A percentile compares a stretch with the other conserved stretches of the same genome.
Evolutionary conservation across 2,797 vertebrate genomes (phyloP).

Genomic region (Sebastes hopkinsi): DNA sequence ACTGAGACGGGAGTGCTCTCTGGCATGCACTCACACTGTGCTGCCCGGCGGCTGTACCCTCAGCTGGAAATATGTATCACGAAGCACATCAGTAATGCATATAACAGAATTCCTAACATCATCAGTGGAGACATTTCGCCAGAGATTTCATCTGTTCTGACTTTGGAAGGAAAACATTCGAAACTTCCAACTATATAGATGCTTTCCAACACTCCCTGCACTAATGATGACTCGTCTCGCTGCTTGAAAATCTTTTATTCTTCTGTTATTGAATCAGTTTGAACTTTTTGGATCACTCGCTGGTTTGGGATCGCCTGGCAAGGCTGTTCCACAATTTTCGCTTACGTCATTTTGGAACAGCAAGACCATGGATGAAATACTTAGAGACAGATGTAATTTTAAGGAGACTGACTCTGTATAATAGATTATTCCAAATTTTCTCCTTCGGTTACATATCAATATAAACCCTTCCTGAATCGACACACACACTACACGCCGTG

Average conservation of each 20-base stretch:
- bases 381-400: neutral
- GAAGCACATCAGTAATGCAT: neutral
- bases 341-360: neutral
- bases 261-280: neutral
- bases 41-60: slow-evolving; percentile 4
- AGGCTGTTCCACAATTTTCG: neutral
- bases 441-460: neutral
- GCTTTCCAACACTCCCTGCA: neutral
- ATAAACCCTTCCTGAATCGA: neutral
- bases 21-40: neutral
- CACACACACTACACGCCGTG: neutral
- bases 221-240: neutral
- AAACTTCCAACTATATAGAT: slow-evolving; percentile 1
- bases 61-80: slow-evolving; percentile 14
- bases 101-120: slow-evolving; percentile 1
- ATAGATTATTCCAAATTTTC: neutral
- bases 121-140: neutral
- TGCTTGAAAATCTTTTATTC: neutral
- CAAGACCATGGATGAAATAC: neutral
- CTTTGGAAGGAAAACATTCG: slow-evolving; percentile 2
- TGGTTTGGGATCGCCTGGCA: neutral
- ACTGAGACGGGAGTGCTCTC: neutral
- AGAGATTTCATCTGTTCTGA: slow-evolving; percentile 15
- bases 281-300: neutral
- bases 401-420: neutral